Conservation (phyloP, 2,113 vertebrate species). For the Xenopus borealis region DNA sequence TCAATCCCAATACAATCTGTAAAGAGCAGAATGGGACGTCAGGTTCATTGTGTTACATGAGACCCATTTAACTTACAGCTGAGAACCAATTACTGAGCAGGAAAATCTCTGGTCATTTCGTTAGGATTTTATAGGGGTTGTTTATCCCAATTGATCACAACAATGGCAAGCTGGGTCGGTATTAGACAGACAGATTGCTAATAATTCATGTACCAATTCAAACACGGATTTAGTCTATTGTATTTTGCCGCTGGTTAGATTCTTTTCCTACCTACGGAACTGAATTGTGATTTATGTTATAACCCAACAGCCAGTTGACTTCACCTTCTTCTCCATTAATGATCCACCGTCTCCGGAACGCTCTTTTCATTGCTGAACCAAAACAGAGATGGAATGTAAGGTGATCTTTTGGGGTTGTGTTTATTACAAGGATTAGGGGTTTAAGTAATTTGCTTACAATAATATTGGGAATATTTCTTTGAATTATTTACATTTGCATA, state of each 20-base stretch:
- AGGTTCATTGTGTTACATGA: conserved; percentile 21
- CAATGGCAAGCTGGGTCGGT: conserved; percentile 10
- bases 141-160: conserved; percentile 27
- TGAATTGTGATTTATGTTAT: conserved; percentile 21
- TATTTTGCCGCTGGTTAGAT: not conserved
- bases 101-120: conserved; percentile 17
- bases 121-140: conserved; percentile 40
- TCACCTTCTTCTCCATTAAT: not conserved
- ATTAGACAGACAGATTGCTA: conserved; percentile 31
- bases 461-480: no score
- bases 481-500: no score
- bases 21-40: not conserved
- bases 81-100: not conserved
- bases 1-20: not conserved
- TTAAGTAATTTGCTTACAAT: no score
- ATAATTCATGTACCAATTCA: not conserved
- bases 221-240: not conserved
- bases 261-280: conserved; percentile 14
- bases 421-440: no score
- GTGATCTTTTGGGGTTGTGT: not conserved
- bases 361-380: not conserved
- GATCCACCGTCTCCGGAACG: not conserved
- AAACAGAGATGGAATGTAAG: not conserved
- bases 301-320: not conserved
- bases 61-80: conserved; percentile 5